Evolutionary conservation across 2,888 invertebrate genomes (phyloP).

Genomic region (Chrysodeixis includens): DNA sequence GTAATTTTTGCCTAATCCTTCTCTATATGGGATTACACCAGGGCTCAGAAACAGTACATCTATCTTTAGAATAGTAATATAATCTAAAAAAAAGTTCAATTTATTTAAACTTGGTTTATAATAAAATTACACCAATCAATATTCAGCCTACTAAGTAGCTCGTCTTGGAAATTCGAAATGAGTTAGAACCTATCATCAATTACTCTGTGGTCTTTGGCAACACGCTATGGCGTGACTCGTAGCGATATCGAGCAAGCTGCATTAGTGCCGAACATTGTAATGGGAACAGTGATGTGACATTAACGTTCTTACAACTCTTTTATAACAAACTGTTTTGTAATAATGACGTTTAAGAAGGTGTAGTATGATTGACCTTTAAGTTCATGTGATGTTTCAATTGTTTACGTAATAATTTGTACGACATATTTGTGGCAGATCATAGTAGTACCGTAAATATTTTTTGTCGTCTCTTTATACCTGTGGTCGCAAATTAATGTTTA

Average conservation of each 20-base stretch:
- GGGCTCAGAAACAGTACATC: no score
- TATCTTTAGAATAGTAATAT: no score
- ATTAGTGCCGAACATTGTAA: constrained; percentile 19
- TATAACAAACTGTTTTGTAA: neutral
- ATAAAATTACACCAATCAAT: neutral
- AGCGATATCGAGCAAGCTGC: constrained; percentile 20
- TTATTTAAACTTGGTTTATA: no score
- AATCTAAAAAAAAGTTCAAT: no score
- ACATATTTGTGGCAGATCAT: no score
- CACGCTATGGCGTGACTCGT: constrained; percentile 44
- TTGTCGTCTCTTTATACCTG: no score
- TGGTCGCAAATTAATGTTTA: no score
- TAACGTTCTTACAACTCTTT: neutral
- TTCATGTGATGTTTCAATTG: neutral
- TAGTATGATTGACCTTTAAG: no score
- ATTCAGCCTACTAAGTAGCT: constrained; percentile 1
- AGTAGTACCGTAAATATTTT: no score
- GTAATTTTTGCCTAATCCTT: no score
- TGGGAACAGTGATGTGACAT: constrained; percentile 22
- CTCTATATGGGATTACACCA: no score
- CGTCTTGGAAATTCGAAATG: constrained; percentile 10
- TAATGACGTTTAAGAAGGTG: no score
- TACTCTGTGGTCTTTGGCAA: constrained; percentile 20
- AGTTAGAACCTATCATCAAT: constrained; percentile 23
- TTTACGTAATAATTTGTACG: neutral